phyloP scores from a whole-genome alignment of 1,140 invertebrate genomes.

The Heterodera schachtii region DNA sequence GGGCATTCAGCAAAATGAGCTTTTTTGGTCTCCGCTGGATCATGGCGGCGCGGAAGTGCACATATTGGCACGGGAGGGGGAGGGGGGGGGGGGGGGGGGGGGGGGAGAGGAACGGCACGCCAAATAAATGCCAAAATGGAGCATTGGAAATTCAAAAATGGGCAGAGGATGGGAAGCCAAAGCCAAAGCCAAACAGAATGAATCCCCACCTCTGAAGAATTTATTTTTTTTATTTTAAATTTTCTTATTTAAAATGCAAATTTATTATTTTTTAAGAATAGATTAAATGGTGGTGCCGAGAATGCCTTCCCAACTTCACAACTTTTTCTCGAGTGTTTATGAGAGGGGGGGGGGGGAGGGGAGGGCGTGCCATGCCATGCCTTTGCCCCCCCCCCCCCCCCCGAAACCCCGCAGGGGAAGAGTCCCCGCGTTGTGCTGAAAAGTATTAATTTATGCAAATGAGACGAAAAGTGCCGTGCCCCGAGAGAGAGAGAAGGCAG shows the following conservation, averaged over 20 bases:
- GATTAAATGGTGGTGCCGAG: no score
- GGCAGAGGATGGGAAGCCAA: no score
- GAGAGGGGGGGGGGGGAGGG: background rate
- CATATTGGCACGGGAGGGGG: background rate
- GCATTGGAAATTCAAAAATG: no score
- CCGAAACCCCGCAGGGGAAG: no score
- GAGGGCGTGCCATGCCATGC: background rate
- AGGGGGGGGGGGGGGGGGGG: no score
- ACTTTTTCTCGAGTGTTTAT: background rate
- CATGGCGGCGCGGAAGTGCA: background rate
- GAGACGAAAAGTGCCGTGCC: slow-evolving; percentile 1
- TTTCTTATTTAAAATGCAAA: no score
- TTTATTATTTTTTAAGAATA: no score
- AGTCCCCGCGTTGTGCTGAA: background rate
- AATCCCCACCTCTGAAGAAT: no score
- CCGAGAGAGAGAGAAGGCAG: no score
- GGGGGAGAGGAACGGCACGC: background rate
- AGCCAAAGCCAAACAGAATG: no score
- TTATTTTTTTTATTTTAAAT: no score
- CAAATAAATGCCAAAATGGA: background rate
- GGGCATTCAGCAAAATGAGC: background rate
- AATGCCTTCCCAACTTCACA: background rate
- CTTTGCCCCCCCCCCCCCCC: background rate
- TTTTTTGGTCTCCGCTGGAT: background rate
- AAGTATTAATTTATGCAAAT: slow-evolving; percentile 1